Evolutionary conservation across 2,888 invertebrate species (phyloP).

Genomic region (Tetramorium bicarinatum): DNA sequence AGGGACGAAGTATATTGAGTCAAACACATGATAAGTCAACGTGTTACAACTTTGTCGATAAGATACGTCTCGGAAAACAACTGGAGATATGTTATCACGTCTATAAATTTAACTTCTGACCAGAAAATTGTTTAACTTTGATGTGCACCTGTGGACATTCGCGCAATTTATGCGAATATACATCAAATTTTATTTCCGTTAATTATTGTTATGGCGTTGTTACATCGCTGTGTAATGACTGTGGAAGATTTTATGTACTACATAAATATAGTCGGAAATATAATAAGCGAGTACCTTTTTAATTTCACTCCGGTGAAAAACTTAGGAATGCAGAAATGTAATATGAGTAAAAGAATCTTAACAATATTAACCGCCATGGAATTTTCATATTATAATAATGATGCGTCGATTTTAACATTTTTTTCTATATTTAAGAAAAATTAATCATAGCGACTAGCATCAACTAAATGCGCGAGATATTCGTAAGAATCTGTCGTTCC

Average conservation of each 20-base stretch:
- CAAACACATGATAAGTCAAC: not conserved
- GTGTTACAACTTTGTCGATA: not conserved
- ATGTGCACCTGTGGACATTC: not conserved
- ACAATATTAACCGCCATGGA: not conserved
- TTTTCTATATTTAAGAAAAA: not conserved
- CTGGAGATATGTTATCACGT: not conserved
- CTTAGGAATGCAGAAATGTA: not conserved
- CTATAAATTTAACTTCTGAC: conserved; percentile 18
- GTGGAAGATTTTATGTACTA: not conserved
- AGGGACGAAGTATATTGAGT: not conserved
- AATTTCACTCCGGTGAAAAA: not conserved
- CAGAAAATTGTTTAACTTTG: conserved; percentile 21
- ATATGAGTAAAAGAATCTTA: not conserved
- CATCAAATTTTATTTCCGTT: not conserved
- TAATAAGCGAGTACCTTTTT: not conserved
- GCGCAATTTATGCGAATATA: not conserved
- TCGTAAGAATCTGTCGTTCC: not conserved
- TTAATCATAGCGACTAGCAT: not conserved
- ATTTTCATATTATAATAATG: not conserved
- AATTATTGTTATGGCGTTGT: not conserved
- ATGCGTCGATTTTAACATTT: not conserved
- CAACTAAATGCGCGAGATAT: not conserved
- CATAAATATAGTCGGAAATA: not conserved
- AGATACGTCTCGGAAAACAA: not conserved
- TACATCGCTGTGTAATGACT: not conserved